Evolutionary conservation across 1,140 invertebrate species (phyloP), one percentile per base, ranked within the genome.

Genomic region (Elymnias hypermnestra): DNA sequence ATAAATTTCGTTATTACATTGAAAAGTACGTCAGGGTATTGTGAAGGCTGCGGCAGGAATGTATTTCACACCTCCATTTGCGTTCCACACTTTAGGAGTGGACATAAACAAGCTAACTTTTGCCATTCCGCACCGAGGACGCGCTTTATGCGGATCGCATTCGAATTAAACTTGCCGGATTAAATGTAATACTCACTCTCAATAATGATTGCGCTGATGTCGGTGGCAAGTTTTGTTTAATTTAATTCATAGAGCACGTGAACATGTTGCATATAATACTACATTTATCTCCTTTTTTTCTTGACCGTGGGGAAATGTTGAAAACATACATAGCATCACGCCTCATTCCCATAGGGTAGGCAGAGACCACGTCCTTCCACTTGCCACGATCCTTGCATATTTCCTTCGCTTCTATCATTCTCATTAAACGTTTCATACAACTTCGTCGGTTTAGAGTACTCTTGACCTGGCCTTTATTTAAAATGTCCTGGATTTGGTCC

Each of bases 61-160:
- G 60, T 52, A 60, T 64, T 69, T 66, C 63, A 60, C 69, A 77
- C 69, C 70, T 64, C 55, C 61, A 58, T 65, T 61, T 56, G 57
- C 62, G 57, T 72, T 58, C 61, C 59, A 46, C 57, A 63, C 62
- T 60, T 65, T 55, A 49, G 57, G 64, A 73, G 70, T 65, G 64
- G 62, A 63, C 65, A 75, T 68, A 78, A 78, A 78, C 74, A 75
- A 66, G 70, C 53, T 61, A 78, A 78, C 74, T 78, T 78, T 66
- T 59, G 51, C 69, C 67, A 75, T 78, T 72, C 51, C 62, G 51
- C 58, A 66, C 62, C 65, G 62, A 37, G 47, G 59, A 68, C 48
- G 42, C 38, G 39, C 68, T 71, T 72, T 62, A 66, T 63, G 53
- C 48, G 56, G 51, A 45, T 54, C 44, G 35, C 48, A 39, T 58